Base-by-base conservation (phyloP, 2,797 vertebrate genomes). In the Coendou prehensilis region DNA sequence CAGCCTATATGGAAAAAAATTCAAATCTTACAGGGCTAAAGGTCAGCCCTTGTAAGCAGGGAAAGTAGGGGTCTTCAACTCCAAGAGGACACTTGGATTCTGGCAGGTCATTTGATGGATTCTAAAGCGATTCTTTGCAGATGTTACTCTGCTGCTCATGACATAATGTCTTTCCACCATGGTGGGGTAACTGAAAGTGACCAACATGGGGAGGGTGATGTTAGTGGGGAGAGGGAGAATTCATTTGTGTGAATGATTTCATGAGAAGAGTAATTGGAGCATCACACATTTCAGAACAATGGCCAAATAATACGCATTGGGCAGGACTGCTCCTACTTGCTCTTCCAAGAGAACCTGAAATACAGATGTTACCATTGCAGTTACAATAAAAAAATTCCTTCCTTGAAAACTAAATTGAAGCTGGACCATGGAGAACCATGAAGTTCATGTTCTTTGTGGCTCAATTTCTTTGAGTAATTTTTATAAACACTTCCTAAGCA, bases 361-460 rank as follows among this genome's bases (percentile, higher is more conserved):
- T 98, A 98, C 98, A 99, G 98, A 98, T 99, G 98, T 99, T 98
- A 97, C 91, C 96, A 88, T 97, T 98, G 97, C 97, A 98, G 98
- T 98, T 98, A 97, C 93, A 97, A 97, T 98, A 97, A 97, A 96
- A 87, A 87, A 78, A 97, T 97, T 96, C 81, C 92, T 96, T 98
- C 30, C 89, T 98, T 98, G 94, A 98, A 97, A 98, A 94, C 96
- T 97, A 98, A 98, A 98, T 98, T 96, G 96, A 98, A 98, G 97
- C 92, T 94, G 95, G 91, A 93, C 96, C 95, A 97, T 93, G 95
- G 98, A 98, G 98, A 98, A 97, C 82, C 79, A 0, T 76, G 97
- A 98, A 98, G 96, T 95, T 98, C 97, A 91, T 97, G 97, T 97
- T 98, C 96, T 98, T 98, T 98, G 97, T 98, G 98, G 98, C 97